phyloP scores from a whole-genome alignment of 1,140 invertebrate species.

The Littorina saxatilis region DNA sequence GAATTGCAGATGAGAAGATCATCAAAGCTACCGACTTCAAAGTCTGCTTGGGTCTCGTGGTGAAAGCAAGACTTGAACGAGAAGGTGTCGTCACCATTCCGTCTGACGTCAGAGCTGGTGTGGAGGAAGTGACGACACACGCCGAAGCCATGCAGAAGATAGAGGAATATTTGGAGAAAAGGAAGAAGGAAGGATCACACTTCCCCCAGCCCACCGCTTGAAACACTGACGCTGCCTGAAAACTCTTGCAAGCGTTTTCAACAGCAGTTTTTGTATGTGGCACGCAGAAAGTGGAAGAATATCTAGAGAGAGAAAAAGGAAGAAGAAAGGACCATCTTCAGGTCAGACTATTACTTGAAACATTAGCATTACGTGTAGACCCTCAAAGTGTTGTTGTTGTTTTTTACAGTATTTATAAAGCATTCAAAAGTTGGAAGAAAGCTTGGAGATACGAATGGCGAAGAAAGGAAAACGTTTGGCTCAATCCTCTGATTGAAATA shows the following conservation, averaged over 20 bases:
- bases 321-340: not conserved
- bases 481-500: too few species aligned
- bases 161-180: conserved; percentile 52
- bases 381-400: too few species aligned
- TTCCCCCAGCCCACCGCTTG: not conserved
- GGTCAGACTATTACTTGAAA: too few species aligned
- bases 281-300: not conserved
- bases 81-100: conserved; percentile 55
- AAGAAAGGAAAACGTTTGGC: too few species aligned
- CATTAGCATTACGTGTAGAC: too few species aligned
- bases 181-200: not conserved
- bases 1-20: conserved; percentile 47
- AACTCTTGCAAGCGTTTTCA: not conserved
- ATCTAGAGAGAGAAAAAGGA: not conserved
- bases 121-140: conserved; percentile 52
- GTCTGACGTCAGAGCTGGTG: conserved; percentile 46
- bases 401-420: too few species aligned
- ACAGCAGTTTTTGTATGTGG: not conserved
- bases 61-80: conserved; percentile 54
- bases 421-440: too few species aligned
- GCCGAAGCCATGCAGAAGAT: conserved; percentile 55
- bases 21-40: conserved; percentile 54
- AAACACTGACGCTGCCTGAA: not conserved
- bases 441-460: too few species aligned
- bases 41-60: conserved; percentile 56